These are phyloP conservation scores for Cryptophagus acutangulus DNA, from an alignment of 2,888 invertebrate species.

Conservation along the genomic window DNA sequence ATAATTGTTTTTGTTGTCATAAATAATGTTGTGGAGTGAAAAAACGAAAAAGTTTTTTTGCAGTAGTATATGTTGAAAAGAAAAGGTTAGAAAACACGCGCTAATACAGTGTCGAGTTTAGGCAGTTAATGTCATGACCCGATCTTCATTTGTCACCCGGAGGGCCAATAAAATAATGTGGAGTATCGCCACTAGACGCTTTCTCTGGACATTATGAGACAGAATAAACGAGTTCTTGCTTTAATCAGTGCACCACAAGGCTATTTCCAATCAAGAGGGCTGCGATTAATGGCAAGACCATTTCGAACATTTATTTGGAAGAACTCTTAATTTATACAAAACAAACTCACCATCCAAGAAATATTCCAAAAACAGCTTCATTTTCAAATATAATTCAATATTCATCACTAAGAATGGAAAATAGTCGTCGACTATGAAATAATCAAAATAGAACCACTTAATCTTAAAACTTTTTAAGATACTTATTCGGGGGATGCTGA, in stretches of 20 bases:
- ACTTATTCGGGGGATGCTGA: constrained; percentile 27
- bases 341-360: constrained; percentile 31
- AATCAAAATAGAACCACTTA: constrained; percentile 9
- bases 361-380: constrained; percentile 36
- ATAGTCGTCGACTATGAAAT: no score
- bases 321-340: neutral
- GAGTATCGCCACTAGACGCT: constrained; percentile 40
- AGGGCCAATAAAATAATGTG: constrained; percentile 50
- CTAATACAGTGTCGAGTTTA: constrained; percentile 13
- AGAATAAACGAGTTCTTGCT: constrained; percentile 35
- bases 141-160: constrained; percentile 48
- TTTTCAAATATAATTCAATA: constrained; percentile 35
- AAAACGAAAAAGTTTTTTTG: neutral
- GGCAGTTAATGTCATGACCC: constrained; percentile 50
- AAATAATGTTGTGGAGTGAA: no score
- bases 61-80: no score
- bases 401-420: no score
- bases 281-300: constrained; percentile 38
- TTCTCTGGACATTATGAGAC: constrained; percentile 43
- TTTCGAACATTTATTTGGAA: constrained; percentile 3
- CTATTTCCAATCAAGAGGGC: constrained; percentile 48
- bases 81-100: constrained; percentile 2
- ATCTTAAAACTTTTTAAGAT: constrained; percentile 6
- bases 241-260: constrained; percentile 41
- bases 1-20: no score